Percentiles rank a stretch among this genome's conserved stretches.
These are phyloP conservation scores for Andrena fulva DNA, from an alignment of 2,888 invertebrate genomes.

Conservation along the genomic window DNA sequence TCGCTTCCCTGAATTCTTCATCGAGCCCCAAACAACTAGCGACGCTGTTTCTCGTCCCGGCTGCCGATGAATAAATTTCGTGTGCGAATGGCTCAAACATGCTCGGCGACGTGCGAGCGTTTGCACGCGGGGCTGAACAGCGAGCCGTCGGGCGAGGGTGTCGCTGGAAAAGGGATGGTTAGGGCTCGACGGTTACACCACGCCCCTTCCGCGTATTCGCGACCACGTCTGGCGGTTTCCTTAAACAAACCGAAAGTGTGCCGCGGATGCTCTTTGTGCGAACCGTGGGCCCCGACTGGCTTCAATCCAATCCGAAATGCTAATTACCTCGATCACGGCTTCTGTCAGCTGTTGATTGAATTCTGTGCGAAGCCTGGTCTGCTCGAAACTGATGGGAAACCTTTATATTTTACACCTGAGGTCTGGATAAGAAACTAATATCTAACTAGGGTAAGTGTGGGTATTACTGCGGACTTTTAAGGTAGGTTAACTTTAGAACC, in stretches of 20 bases:
- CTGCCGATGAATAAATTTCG: constrained; percentile 78
- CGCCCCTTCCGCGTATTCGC: constrained; percentile 78
- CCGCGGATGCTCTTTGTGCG: constrained; percentile 62
- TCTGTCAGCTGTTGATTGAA: constrained; percentile 13
- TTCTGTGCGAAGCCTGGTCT: background rate
- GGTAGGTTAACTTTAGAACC: too few relatives aligned
- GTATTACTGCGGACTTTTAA: too few relatives aligned
- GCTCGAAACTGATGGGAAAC: too few relatives aligned
- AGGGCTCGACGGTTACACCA: constrained; percentile 67
- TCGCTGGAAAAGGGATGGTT: constrained; percentile 57
- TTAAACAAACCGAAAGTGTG: constrained; percentile 78
- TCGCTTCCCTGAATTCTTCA: constrained; percentile 65
- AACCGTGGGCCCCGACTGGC: background rate
- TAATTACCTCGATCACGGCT: constrained; percentile 32
- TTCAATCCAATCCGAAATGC: constrained; percentile 31
- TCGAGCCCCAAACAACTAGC: constrained; percentile 66
- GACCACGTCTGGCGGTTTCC: constrained; percentile 74
- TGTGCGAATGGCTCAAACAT: constrained; percentile 74
- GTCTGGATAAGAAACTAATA: too few relatives aligned
- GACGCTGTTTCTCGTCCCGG: constrained; percentile 47
- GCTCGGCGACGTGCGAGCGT: constrained; percentile 46
- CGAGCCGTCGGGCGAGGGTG: constrained; percentile 55
- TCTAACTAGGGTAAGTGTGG: too few relatives aligned
- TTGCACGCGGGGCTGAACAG: constrained; percentile 34
- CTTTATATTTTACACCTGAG: too few relatives aligned